Evolutionary conservation across 2,113 vertebrate genomes (phyloP).

Genomic region (Poecile atricapillus): DNA sequence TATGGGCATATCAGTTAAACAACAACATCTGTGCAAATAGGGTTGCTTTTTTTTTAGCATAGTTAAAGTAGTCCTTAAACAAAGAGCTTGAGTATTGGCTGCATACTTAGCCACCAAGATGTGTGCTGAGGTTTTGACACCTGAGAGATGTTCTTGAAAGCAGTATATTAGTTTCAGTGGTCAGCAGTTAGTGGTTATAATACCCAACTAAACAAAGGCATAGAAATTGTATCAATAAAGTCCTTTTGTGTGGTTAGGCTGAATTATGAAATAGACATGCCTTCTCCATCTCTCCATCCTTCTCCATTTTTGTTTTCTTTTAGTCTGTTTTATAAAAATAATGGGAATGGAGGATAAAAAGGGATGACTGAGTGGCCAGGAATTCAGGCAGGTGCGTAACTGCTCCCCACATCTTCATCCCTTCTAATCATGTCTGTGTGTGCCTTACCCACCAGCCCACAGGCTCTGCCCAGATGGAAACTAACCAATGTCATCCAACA

Average conservation of each 20-base stretch:
- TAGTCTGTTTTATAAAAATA: not conserved
- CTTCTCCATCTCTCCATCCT: not conserved
- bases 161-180: not conserved
- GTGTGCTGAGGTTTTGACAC: not conserved
- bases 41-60: not conserved
- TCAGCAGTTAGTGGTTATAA: not conserved
- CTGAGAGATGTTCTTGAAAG: not conserved
- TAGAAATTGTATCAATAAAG: not conserved
- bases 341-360: not conserved
- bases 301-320: not conserved
- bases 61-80: not conserved
- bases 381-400: slow-evolving; percentile 4
- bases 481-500: not conserved
- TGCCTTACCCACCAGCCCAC: not conserved
- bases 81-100: not conserved
- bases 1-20: not conserved
- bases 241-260: not conserved
- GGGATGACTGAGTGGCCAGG: not conserved
- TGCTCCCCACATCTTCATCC: not conserved
- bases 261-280: not conserved
- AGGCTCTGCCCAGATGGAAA: not conserved
- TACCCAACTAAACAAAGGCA: not conserved
- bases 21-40: not conserved
- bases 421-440: not conserved
- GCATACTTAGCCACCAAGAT: not conserved